Evolutionary conservation across 2,797 vertebrate genomes (phyloP).

Genomic region (Melanotaenia parkinsoni): DNA sequence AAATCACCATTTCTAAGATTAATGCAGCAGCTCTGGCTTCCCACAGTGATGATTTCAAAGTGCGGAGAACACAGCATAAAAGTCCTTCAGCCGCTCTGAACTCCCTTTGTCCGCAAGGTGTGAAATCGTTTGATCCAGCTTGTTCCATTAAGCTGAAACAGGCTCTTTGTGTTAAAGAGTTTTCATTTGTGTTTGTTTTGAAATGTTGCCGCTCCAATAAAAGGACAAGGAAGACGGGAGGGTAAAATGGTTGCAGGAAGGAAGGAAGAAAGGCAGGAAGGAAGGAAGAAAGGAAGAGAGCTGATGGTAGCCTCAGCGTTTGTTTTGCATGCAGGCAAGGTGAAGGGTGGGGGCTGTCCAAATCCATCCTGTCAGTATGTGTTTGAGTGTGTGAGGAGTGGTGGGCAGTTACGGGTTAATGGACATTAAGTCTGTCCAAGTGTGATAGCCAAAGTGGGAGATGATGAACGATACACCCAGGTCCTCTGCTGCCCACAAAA

Average conservation of each 20-base stretch:
- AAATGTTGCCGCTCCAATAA: conserved; percentile 45
- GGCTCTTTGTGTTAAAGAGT: conserved; percentile 45
- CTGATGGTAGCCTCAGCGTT: conserved; percentile 61
- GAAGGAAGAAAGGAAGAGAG: conserved; percentile 57
- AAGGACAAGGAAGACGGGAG: conserved; percentile 41
- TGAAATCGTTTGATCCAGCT: conserved; percentile 73
- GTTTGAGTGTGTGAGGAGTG: conserved; percentile 14
- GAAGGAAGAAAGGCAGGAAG: conserved; percentile 54
- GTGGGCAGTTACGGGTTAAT: conserved; percentile 57
- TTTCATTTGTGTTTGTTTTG: conserved; percentile 42
- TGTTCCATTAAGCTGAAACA: conserved; percentile 49
- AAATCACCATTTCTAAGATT: conserved; percentile 16
- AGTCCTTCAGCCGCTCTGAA: conserved; percentile 42
- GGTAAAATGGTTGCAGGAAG: conserved; percentile 42
- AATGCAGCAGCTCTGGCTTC: conserved; percentile 21
- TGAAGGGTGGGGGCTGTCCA: conserved; percentile 50
- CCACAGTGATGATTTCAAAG: conserved; percentile 49
- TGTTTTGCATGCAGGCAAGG: conserved; percentile 57
- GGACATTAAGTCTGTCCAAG: conserved; percentile 60
- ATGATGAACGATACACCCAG: conserved; percentile 3
- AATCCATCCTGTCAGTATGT: conserved; percentile 37
- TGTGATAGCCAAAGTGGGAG: conserved; percentile 35
- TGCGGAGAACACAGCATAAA: conserved; percentile 33
- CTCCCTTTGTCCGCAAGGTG: conserved; percentile 42
- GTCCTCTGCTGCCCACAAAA: conserved; percentile 33